These are phyloP conservation scores for Tychaedon coryphoeus DNA, from an alignment of 2,113 vertebrate species.

Conservation along the genomic window DNA sequence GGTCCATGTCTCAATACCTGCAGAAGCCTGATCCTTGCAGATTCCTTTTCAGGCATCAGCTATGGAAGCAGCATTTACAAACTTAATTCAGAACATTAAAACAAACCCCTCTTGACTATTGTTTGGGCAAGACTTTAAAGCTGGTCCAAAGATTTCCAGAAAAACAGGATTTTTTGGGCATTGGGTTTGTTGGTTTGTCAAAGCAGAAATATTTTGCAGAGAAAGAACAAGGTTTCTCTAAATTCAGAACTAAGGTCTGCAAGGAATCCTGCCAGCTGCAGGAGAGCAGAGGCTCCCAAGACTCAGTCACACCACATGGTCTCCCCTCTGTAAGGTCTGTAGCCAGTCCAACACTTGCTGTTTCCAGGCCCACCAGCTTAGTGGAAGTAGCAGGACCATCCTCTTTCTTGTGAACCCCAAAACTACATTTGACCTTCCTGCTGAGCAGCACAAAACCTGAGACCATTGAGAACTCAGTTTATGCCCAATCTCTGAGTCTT, in stretches of 20 bases:
- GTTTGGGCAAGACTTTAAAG: background rate
- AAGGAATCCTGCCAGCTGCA: background rate
- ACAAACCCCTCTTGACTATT: background rate
- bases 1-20: background rate
- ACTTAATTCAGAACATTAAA: background rate
- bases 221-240: background rate
- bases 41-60: background rate
- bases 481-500: background rate
- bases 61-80: background rate
- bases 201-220: background rate
- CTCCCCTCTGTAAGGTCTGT: fast-evolving
- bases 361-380: background rate
- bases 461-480: background rate
- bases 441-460: background rate
- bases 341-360: background rate
- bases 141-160: background rate
- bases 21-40: background rate
- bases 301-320: background rate
- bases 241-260: background rate
- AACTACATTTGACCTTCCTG: background rate
- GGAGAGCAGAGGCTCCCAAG: background rate
- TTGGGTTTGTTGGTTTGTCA: background rate
- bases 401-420: background rate
- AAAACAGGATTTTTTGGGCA: background rate
- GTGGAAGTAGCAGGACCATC: background rate